These are phyloP conservation scores for Phyllotreta cruciferae DNA, from an alignment of 2,888 invertebrate genomes.

Conservation along the genomic window DNA sequence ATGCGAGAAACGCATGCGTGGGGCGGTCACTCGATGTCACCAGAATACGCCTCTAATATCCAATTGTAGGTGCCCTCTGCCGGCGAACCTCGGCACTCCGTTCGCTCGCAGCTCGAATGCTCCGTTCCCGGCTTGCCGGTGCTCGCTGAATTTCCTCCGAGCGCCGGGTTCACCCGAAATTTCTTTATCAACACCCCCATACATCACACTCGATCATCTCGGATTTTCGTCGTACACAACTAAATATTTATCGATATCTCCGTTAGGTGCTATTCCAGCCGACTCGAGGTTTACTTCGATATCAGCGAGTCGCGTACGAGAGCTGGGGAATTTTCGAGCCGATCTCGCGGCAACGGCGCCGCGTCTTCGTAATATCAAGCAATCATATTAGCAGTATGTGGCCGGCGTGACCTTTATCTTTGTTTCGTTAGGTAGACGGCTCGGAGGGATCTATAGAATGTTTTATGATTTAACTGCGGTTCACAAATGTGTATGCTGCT, in stretches of 20 bases:
- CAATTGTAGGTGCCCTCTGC: constrained; percentile 57
- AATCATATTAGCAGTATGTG: constrained; percentile 40
- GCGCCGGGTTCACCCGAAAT: too few relatives aligned
- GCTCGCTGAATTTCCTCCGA: not conserved
- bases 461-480: constrained; percentile 32
- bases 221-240: too few relatives aligned
- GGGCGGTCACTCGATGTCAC: constrained; percentile 58
- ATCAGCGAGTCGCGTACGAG: too few relatives aligned
- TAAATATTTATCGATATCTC: too few relatives aligned
- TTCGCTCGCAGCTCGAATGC: constrained; percentile 25
- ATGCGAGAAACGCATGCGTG: constrained; percentile 53
- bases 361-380: constrained; percentile 34
- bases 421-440: constrained; percentile 39
- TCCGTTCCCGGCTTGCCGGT: constrained; percentile 28
- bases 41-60: constrained; percentile 59
- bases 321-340: not conserved
- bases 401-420: constrained; percentile 39
- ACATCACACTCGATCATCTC: not conserved
- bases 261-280: too few relatives aligned
- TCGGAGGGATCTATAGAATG: constrained; percentile 31
- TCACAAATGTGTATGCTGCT: constrained; percentile 17
- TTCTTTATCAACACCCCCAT: too few relatives aligned
- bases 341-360: constrained; percentile 29
- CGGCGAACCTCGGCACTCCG: constrained; percentile 45
- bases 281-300: too few relatives aligned